These are phyloP conservation scores for Enoplosus armatus DNA, from an alignment of 2,797 vertebrate species.

Conservation along the genomic window DNA sequence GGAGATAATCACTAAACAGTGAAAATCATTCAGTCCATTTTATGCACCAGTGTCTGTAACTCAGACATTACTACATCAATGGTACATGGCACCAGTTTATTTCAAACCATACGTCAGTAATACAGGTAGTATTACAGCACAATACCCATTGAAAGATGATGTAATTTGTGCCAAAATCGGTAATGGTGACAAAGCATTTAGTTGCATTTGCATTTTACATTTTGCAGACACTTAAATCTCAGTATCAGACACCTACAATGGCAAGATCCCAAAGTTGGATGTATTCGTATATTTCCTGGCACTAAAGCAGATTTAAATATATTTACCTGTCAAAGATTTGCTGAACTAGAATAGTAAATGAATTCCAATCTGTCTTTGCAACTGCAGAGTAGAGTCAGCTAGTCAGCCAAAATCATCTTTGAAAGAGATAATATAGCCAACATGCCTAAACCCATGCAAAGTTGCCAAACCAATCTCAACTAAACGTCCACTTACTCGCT, in stretches of 20 bases:
- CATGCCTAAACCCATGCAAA: not conserved
- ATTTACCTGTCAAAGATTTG: not conserved
- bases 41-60: conserved; percentile 12
- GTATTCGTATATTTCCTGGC: not conserved
- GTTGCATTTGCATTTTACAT: conserved; percentile 5
- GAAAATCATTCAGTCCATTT: conserved; percentile 23
- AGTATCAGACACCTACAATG: conserved; percentile 6
- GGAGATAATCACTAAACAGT: conserved; percentile 37
- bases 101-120: not conserved
- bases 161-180: conserved; percentile 1
- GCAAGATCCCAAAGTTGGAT: not conserved
- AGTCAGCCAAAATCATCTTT: not conserved
- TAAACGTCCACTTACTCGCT: not conserved
- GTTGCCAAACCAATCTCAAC: not conserved
- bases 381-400: not conserved
- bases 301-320: not conserved
- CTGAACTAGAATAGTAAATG: not conserved
- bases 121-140: not conserved
- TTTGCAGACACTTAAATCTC: conserved; percentile 2
- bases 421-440: not conserved
- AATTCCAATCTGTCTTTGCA: not conserved
- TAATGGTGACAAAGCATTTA: not conserved
- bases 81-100: not conserved
- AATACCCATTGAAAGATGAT: not conserved
- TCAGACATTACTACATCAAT: conserved; percentile 7